phyloP scores from a whole-genome alignment of 2,888 invertebrate species.

The Nemotelus nigrinus region DNA sequence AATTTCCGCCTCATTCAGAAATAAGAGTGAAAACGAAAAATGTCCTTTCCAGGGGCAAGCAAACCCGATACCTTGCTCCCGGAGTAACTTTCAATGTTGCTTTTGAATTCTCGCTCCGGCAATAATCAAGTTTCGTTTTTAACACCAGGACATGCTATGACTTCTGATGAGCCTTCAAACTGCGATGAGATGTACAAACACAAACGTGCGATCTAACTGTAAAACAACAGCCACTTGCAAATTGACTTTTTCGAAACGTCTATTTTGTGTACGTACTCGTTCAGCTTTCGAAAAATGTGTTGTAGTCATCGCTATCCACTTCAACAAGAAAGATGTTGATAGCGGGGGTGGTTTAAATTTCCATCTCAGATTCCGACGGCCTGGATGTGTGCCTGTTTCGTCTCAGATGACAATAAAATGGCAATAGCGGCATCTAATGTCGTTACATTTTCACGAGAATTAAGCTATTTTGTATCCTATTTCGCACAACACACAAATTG shows the following conservation, averaged over 20 bases:
- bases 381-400: background rate
- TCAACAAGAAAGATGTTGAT: background rate
- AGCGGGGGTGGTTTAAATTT: background rate
- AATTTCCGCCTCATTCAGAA: slow-evolving; percentile 1
- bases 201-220: slow-evolving; percentile 4
- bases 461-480: slow-evolving; percentile 43
- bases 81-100: background rate
- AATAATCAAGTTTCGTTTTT: slow-evolving; percentile 4
- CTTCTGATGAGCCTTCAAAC: background rate
- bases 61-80: too few species aligned
- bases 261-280: background rate
- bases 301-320: background rate
- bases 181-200: background rate
- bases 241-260: slow-evolving; percentile 40
- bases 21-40: background rate
- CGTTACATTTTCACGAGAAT: slow-evolving; percentile 47
- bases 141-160: background rate
- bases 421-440: slow-evolving; percentile 44
- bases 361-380: too few species aligned
- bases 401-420: slow-evolving; percentile 46
- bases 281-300: background rate
- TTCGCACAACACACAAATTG: slow-evolving; percentile 2
- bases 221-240: slow-evolving; percentile 39
- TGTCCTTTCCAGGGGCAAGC: background rate
- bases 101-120: background rate